Conservation (phyloP, 2,797 vertebrate genomes). For the Pseudomugil gertrudae region DNA sequence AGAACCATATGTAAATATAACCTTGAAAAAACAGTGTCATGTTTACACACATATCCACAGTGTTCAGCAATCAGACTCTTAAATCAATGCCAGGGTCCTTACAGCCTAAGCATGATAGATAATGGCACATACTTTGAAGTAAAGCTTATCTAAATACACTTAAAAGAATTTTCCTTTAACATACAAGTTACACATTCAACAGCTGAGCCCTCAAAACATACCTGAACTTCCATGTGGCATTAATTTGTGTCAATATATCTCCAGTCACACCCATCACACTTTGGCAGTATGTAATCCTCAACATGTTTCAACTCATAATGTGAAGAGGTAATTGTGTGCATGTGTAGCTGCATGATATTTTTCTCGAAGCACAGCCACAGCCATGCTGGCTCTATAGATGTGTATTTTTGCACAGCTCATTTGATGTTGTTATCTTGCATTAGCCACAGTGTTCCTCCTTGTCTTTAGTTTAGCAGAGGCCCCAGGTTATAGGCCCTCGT, state of each 20-base stretch:
- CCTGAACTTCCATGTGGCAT: constrained; percentile 68
- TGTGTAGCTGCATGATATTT: constrained; percentile 39
- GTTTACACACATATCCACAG: constrained; percentile 58
- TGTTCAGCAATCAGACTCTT: constrained; percentile 50
- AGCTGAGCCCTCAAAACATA: constrained; percentile 67
- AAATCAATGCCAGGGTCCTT: constrained; percentile 48
- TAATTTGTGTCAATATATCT: constrained; percentile 62
- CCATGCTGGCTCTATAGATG: constrained; percentile 44
- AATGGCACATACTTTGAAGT: constrained; percentile 71
- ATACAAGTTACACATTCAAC: constrained; percentile 65
- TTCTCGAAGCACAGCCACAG: constrained; percentile 48
- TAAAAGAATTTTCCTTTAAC: constrained; percentile 66
- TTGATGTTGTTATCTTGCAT: constrained; percentile 78
- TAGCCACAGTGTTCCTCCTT: constrained; percentile 70
- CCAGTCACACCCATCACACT: constrained; percentile 36
- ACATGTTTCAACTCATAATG: constrained; percentile 39
- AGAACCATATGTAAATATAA: constrained; percentile 71
- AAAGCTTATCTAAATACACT: constrained; percentile 70
- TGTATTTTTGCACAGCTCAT: constrained; percentile 72
- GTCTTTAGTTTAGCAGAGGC: constrained; percentile 63
- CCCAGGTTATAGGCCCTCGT: constrained; percentile 75
- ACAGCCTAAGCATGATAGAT: constrained; percentile 68
- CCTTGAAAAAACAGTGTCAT: constrained; percentile 61
- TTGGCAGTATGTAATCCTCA: constrained; percentile 26
- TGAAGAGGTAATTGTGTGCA: constrained; percentile 37